Evolutionary conservation across 2,797 vertebrate species (phyloP).

Genomic region (Furcifer pardalis): DNA sequence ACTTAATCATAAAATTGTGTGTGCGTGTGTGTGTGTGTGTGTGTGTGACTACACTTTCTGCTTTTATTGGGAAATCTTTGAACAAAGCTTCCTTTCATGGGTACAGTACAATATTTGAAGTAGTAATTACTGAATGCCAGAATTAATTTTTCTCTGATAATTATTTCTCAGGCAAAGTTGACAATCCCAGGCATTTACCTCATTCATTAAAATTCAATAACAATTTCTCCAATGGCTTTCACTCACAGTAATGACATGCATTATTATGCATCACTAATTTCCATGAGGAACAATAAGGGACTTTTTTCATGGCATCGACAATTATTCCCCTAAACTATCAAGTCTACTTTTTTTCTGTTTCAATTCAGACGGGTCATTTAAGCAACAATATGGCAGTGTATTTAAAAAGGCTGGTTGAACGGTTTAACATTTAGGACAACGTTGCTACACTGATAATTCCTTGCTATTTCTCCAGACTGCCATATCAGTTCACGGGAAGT

Average conservation of each 20-base stretch:
- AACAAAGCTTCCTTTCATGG: slow-evolving; percentile 62
- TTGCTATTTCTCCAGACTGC: slow-evolving; percentile 7
- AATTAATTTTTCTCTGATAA: slow-evolving; percentile 76
- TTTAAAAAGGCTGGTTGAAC: slow-evolving; percentile 48
- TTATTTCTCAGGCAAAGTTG: slow-evolving; percentile 68
- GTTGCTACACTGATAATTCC: not conserved
- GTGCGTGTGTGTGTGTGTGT: no score
- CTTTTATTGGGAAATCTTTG: slow-evolving; percentile 50
- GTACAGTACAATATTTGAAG: slow-evolving; percentile 67
- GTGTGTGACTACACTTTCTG: slow-evolving; percentile 29
- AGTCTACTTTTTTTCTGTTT: slow-evolving; percentile 38
- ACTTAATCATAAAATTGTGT: not conserved
- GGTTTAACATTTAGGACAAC: not conserved
- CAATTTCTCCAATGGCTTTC: slow-evolving; percentile 72
- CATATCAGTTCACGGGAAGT: slow-evolving; percentile 17
- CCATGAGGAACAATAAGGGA: slow-evolving; percentile 71
- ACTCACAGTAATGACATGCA: slow-evolving; percentile 67
- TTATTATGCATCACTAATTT: slow-evolving; percentile 74
- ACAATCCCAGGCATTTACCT: slow-evolving; percentile 73
- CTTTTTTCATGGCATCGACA: slow-evolving; percentile 70
- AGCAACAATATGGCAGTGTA: slow-evolving; percentile 38
- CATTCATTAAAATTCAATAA: slow-evolving; percentile 78
- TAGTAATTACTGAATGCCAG: slow-evolving; percentile 74
- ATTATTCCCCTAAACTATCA: slow-evolving; percentile 56
- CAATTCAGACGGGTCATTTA: slow-evolving; percentile 30